Conservation (phyloP, 1,140 invertebrate species). For the Nephila pilipes region DNA sequence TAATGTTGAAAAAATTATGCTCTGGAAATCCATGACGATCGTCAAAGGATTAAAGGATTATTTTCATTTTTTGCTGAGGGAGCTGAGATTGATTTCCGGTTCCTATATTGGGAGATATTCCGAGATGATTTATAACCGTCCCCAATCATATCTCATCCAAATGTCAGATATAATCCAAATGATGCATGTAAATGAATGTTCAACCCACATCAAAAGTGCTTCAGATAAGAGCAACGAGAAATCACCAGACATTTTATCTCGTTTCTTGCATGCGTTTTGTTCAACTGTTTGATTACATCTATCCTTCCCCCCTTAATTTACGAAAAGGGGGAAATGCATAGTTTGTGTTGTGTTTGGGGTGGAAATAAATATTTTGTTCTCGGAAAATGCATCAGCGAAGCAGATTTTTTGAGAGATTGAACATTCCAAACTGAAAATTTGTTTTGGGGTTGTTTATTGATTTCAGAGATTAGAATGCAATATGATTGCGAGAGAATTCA, state of each 20-base stretch:
- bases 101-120: background rate
- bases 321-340: background rate
- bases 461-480: background rate
- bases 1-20: background rate
- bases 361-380: background rate
- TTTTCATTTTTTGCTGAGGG: background rate
- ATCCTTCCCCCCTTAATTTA: background rate
- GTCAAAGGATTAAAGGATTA: background rate
- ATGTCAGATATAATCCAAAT: conserved; percentile 33
- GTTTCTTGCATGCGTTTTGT: background rate
- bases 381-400: conserved; percentile 1
- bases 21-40: background rate
- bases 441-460: background rate
- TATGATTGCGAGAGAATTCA: background rate
- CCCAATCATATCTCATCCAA: conserved; percentile 31
- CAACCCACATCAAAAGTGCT: background rate
- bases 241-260: conserved; percentile 13
- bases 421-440: background rate
- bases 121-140: conserved; percentile 1
- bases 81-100: background rate
- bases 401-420: background rate
- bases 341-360: background rate
- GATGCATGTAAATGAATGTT: conserved; percentile 11
- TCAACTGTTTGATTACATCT: conserved; percentile 8
- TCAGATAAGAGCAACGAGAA: conserved; percentile 12